Percentiles rank a stretch among this genome's conserved stretches.
phyloP scores from a whole-genome alignment of 2,888 invertebrate species.

The Mechanitis messenoides region DNA sequence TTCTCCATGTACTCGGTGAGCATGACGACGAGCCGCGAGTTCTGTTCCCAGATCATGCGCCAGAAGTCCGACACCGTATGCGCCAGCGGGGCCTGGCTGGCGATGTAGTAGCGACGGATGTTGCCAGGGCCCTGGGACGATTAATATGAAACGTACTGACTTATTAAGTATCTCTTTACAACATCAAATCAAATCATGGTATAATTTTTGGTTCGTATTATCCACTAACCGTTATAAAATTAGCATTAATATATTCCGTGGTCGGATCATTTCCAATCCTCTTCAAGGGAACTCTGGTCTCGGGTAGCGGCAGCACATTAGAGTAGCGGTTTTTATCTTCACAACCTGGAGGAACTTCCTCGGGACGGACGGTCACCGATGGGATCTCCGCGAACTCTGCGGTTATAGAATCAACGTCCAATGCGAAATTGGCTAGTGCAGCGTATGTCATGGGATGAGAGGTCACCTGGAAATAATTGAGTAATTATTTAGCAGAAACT shows the following conservation, averaged over 20 bases:
- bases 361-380: conserved; percentile 84
- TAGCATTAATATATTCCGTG: conserved; percentile 95
- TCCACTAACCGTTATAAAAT: conserved; percentile 87
- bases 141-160: too few relatives aligned
- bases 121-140: conserved; percentile 87
- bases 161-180: neutral
- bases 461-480: conserved; percentile 64
- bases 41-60: conserved; percentile 98
- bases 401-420: conserved; percentile 82
- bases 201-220: too few relatives aligned
- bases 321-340: conserved; percentile 94
- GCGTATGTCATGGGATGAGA: conserved; percentile 87
- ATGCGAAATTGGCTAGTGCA: conserved; percentile 84
- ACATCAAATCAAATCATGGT: neutral
- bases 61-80: conserved; percentile 93
- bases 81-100: conserved; percentile 92
- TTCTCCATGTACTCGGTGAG: conserved; percentile 92
- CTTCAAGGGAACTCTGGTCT: conserved; percentile 88
- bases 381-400: conserved; percentile 91
- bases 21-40: conserved; percentile 91
- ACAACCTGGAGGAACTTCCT: conserved; percentile 90
- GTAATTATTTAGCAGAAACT: neutral
- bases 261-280: conserved; percentile 84
- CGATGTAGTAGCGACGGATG: conserved; percentile 90
- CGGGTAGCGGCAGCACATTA: conserved; percentile 95